Evolutionary conservation across 2,797 vertebrate genomes (phyloP), one percentile per base, ranked within the genome.

Genomic region (Dryobates pubescens): DNA sequence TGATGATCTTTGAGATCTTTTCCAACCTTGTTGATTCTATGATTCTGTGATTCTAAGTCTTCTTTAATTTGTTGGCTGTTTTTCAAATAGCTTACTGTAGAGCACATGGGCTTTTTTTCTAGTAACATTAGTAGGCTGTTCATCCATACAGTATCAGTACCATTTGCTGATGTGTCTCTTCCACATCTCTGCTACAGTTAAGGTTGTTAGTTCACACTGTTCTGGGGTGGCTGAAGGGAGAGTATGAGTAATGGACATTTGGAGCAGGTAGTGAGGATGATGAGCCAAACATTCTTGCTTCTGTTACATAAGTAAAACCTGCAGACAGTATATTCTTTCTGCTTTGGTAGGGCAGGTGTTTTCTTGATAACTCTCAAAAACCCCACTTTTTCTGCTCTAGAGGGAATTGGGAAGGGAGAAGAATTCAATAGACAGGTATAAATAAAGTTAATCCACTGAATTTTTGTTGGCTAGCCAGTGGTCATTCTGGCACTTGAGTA

Each of bases 301-400:
- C 7, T 36, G 27, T 45, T 59, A 29, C 17, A 2, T 10, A 43
- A 29, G 9, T 58, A 34, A 63, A 82, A 23, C n/a, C 32, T 29
- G 41, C n/a, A n/a, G 13, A 30, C 18, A 15, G 11, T 72, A 2
- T 61, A 15, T 82, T 87, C 45, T 59, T 4, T n/a, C 53, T 76
- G 20, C 51, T 93, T 80, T 90, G 6, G 4, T 59, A 4, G 62
- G 70, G 34, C 63, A 74, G 13, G 10, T 74, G 8, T 18, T 30
- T 45, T 82, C 43, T 59, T 75, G 20, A 16, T 72, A 67, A 32
- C 26, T 85, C 68, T 73, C 8, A 78, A 29, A 78, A 29, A 69
- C 14, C 0, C 2, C 0, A 1, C 5, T 43, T 77, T 68, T 58
- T 62, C 32, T 62, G 4, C 53, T 87, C 7, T 82, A 36, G 54